phyloP scores from a whole-genome alignment of 2,888 invertebrate genomes.

The Anthoptus insignis region DNA sequence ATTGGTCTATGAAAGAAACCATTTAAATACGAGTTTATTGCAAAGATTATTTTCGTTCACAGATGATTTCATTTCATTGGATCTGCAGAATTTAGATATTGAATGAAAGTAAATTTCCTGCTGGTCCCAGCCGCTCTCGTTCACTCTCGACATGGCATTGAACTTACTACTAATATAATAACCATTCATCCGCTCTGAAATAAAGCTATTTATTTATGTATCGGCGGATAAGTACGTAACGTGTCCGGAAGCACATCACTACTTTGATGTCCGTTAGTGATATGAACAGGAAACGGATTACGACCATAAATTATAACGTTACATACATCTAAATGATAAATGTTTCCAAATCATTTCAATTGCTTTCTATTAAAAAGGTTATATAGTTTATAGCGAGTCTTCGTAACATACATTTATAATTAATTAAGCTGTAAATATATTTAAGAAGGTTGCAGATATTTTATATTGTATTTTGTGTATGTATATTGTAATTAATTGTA shows the following conservation, averaged over 20 bases:
- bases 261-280: conserved; percentile 34
- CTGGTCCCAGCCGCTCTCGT: conserved; percentile 56
- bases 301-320: conserved; percentile 23
- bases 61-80: background rate
- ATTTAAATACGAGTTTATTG: no score
- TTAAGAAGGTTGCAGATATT: no score
- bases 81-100: conserved; percentile 13
- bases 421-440: no score
- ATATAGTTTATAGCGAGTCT: no score
- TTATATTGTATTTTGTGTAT: no score
- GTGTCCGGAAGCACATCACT: conserved; percentile 35
- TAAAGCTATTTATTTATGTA: conserved; percentile 47
- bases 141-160: conserved; percentile 69
- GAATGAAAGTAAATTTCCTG: conserved; percentile 25
- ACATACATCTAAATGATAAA: conserved; percentile 12
- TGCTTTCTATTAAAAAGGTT: no score
- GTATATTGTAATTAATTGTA: no score
- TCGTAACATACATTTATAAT: no score
- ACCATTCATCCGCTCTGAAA: conserved; percentile 54
- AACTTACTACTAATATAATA: conserved; percentile 67
- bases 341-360: conserved; percentile 12
- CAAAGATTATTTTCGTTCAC: background rate
- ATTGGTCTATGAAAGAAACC: no score
- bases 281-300: conserved; percentile 28
- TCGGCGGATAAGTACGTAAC: conserved; percentile 49